Evolutionary conservation across 2,113 vertebrate genomes (phyloP), one percentile per base, ranked within the genome.

Genomic region (Daboia siamensis): DNA sequence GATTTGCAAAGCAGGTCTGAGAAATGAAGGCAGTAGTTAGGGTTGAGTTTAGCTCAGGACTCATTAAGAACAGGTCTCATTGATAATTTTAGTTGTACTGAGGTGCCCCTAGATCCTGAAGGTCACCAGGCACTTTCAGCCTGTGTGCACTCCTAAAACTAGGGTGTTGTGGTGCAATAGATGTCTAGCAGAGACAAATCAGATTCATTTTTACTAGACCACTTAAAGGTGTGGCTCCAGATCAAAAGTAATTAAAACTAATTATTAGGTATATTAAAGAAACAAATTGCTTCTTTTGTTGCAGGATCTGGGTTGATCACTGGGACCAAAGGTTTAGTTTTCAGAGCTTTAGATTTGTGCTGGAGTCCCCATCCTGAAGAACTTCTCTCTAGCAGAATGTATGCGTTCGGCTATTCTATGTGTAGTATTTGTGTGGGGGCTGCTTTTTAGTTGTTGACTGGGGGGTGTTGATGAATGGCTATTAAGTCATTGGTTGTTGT

Each of bases 191-290:
- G 6, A 29, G 26, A n/a, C 33, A 92, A 52, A 92, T 29, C 59
- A 92, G 26, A 55, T 55, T 4, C 48, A 74, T 61, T 39, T 64
- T 39, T 52, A 51, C 59, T 39, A 74, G 86, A 24, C 33, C 33
- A 54, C 23, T 29, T 51, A 44, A 52, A 44, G 33, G 51, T 88
- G 51, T 88, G 51, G 23, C 86, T 92, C 48, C 86, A 61, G 48
- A 87, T 88, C 86, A 91, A 33, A 91, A 88, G 91, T 52, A 44
- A 88, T 91, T 69, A 74, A 91, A 13, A 33, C 33, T 5, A 87
- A 74, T 92, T 69, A 92, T 74, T 90, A 61, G 51, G n/a, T n/a
- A 55, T 54, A 17, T 15, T 39, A 0, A 1, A 0, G 4, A 92
- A 89, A 89, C 39, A 29, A 89, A 87, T 56, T 2, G 15, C 23